A percentile compares a stretch with the other conserved stretches of the same genome.
phyloP scores from a whole-genome alignment of 1,140 invertebrate genomes.

The Xylocopa sonorina region DNA sequence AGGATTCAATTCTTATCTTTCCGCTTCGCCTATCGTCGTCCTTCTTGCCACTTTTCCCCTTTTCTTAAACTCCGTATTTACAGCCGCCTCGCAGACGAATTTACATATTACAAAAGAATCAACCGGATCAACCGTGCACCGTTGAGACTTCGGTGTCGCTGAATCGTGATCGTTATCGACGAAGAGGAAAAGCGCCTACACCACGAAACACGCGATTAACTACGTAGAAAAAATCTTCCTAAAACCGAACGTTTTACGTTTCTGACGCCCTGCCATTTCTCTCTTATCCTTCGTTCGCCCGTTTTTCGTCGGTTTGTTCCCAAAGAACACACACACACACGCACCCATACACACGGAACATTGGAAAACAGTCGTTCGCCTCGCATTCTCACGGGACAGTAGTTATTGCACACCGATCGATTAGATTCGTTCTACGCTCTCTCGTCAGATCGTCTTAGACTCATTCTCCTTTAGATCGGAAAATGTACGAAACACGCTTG shows the following conservation, averaged over 20 bases:
- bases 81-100: constrained; percentile 68
- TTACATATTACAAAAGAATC: constrained; percentile 68
- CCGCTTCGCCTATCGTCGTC: not conserved
- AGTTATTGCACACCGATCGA: constrained; percentile 2
- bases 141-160: not conserved
- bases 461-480: constrained; percentile 47
- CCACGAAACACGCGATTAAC: constrained; percentile 59
- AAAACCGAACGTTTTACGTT: constrained; percentile 30
- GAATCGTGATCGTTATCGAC: not conserved
- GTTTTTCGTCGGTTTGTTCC: constrained; percentile 10
- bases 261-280: constrained; percentile 19
- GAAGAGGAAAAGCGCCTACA: constrained; percentile 51
- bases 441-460: constrained; percentile 4
- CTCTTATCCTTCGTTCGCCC: too few species aligned
- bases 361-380: not conserved
- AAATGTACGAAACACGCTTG: constrained; percentile 42
- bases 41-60: not conserved
- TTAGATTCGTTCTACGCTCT: not conserved
- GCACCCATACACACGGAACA: not conserved
- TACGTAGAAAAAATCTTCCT: constrained; percentile 25
- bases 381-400: constrained; percentile 5
- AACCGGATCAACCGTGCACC: constrained; percentile 27
- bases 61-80: constrained; percentile 67
- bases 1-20: constrained; percentile 63
- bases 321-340: constrained; percentile 19